A percentile compares a stretch with the other conserved stretches of the same genome.
Conservation (phyloP, 2,113 vertebrate genomes). For the Carassius auratus region DNA sequence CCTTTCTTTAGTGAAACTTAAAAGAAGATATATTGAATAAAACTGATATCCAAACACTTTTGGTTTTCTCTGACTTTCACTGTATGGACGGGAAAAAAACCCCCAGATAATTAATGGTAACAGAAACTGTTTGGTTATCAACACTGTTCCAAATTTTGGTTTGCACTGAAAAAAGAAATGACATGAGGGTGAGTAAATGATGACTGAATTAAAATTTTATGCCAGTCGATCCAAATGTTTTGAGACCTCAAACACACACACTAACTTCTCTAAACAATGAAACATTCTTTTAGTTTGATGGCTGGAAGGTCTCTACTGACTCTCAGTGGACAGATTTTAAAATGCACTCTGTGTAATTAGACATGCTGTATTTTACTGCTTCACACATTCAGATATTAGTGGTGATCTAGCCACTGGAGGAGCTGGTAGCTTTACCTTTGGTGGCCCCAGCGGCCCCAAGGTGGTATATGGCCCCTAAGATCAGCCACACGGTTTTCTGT, state of each 20-base stretch:
- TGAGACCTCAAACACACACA: neutral
- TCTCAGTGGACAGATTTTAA: slow-evolving; percentile 63
- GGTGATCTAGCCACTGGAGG: neutral
- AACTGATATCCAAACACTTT: no score
- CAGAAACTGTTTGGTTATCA: neutral
- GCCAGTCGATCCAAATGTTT: neutral
- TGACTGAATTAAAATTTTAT: no score
- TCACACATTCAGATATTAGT: neutral
- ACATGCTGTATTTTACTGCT: neutral
- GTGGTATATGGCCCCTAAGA: slow-evolving; percentile 93
- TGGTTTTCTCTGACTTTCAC: neutral
- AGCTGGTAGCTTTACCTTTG: slow-evolving; percentile 81
- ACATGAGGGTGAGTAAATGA: neutral
- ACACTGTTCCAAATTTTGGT: neutral
- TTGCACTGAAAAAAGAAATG: neutral
- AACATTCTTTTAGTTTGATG: neutral
- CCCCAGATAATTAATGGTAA: neutral
- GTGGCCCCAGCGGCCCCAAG: slow-evolving; percentile 93
- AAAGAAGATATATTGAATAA: neutral
- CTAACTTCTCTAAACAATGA: neutral
- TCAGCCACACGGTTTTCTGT: slow-evolving; percentile 83
- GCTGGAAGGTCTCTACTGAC: slow-evolving; percentile 68
- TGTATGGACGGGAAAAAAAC: no score
- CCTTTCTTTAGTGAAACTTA: neutral
- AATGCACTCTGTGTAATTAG: neutral